phyloP scores from a whole-genome alignment of 2,113 vertebrate species.

The Brachyistius frenatus region DNA sequence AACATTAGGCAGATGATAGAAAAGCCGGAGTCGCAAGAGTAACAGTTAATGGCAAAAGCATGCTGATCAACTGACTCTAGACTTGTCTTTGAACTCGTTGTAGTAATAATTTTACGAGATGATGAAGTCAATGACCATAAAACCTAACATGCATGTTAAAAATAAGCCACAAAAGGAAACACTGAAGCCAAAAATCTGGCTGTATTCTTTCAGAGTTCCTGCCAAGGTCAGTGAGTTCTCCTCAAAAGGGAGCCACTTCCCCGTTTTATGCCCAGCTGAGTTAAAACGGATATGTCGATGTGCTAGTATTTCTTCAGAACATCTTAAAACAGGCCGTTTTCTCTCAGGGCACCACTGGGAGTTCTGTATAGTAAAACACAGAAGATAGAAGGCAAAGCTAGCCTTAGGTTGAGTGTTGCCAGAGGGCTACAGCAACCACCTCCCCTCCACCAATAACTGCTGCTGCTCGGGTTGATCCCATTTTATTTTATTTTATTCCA shows the following conservation, averaged over 20 bases:
- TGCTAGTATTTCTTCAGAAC: constrained; percentile 70
- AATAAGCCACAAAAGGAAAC: constrained; percentile 56
- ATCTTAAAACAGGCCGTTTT: constrained; percentile 77
- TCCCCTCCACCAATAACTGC: constrained; percentile 72
- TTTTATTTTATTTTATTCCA: constrained; percentile 78
- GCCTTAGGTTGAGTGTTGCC: constrained; percentile 74
- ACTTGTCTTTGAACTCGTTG: constrained; percentile 10
- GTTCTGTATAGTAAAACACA: constrained; percentile 68
- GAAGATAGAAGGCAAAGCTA: constrained; percentile 66
- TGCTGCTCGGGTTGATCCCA: constrained; percentile 68
- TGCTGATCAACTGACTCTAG: constrained; percentile 15
- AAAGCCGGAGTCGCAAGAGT: not conserved
- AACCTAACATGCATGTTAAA: constrained; percentile 45
- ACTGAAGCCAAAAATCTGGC: constrained; percentile 40
- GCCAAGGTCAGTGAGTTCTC: constrained; percentile 74
- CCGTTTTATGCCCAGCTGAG: constrained; percentile 71
- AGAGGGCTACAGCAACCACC: constrained; percentile 69
- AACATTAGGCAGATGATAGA: constrained; percentile 1
- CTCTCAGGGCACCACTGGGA: constrained; percentile 77
- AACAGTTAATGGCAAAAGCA: not conserved
- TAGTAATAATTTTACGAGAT: constrained; percentile 29
- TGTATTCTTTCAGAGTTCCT: constrained; percentile 67
- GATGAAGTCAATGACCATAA: constrained; percentile 36
- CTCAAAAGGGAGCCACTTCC: constrained; percentile 74
- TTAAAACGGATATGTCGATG: constrained; percentile 76